phyloP scores from a whole-genome alignment of 2,888 invertebrate species.

The Mythimna vitellina region DNA sequence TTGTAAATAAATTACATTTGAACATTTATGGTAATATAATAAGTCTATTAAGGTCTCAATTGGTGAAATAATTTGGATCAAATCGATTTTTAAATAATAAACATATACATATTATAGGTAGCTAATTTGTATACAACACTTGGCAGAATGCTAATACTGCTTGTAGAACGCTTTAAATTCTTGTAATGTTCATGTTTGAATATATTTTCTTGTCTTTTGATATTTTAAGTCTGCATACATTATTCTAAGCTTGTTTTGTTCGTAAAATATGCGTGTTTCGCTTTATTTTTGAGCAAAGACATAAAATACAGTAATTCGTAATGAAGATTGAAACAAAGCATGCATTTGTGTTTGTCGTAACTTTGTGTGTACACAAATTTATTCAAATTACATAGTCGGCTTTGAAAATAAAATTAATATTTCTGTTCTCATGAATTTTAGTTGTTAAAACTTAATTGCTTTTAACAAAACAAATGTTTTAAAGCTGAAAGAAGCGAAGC shows the following conservation, averaged over 20 bases:
- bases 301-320: slow-evolving; percentile 43
- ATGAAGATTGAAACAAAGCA: slow-evolving; percentile 57
- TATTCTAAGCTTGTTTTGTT: slow-evolving; percentile 49
- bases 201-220: slow-evolving; percentile 53
- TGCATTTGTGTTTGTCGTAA: slow-evolving; percentile 41
- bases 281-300: slow-evolving; percentile 55
- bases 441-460: slow-evolving; percentile 42
- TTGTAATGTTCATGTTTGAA: slow-evolving; percentile 60
- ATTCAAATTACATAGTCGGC: slow-evolving; percentile 43
- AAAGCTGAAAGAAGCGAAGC: slow-evolving; percentile 21
- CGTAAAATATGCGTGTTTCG: slow-evolving; percentile 54
- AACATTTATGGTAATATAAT: slow-evolving; percentile 63
- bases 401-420: slow-evolving; percentile 38
- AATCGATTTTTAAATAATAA: slow-evolving; percentile 48
- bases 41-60: slow-evolving; percentile 48
- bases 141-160: slow-evolving; percentile 46
- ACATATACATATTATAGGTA: slow-evolving; percentile 11
- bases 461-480: slow-evolving; percentile 22
- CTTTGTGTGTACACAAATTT: slow-evolving; percentile 43
- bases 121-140: slow-evolving; percentile 47
- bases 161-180: slow-evolving; percentile 48
- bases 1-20: slow-evolving; percentile 53
- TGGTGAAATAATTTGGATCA: slow-evolving; percentile 28
- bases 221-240: slow-evolving; percentile 60
- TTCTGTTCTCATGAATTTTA: slow-evolving; percentile 24